phyloP scores from a whole-genome alignment of 2,797 vertebrate species.

The Myotis myotis region DNA sequence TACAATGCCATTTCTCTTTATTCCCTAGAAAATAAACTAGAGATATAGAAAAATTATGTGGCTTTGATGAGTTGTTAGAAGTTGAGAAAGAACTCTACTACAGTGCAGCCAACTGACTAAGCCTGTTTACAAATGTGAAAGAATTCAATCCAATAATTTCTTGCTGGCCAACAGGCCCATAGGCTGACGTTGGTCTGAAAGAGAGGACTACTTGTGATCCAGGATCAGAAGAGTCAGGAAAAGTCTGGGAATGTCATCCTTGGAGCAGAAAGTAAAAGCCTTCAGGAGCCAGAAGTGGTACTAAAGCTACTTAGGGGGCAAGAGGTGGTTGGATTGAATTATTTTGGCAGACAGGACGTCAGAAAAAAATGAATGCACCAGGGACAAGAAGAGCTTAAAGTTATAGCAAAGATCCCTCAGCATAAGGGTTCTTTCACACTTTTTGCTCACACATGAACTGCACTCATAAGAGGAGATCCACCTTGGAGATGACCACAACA shows the following conservation, averaged over 20 bases:
- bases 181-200: background rate
- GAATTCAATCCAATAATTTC: slow-evolving; percentile 14
- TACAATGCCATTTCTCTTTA: slow-evolving; percentile 40
- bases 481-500: background rate
- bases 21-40: background rate
- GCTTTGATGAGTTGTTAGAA: slow-evolving; percentile 41
- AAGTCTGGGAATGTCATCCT: background rate
- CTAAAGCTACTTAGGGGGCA: background rate
- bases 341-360: background rate
- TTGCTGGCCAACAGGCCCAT: background rate
- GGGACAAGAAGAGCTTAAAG: background rate
- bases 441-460: background rate
- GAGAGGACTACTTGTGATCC: background rate
- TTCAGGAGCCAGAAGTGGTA: background rate
- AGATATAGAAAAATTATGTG: slow-evolving; percentile 24
- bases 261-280: slow-evolving; percentile 3
- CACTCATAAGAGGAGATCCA: background rate
- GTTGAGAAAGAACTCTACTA: slow-evolving; percentile 36
- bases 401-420: background rate
- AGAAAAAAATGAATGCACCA: background rate
- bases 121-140: slow-evolving; percentile 8
- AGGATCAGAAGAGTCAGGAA: slow-evolving; percentile 15
- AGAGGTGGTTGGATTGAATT: background rate
- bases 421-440: background rate
- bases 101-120: slow-evolving; percentile 11